Evolutionary conservation across 2,888 invertebrate genomes (phyloP).

Genomic region (Scaeva pyrastri): DNA sequence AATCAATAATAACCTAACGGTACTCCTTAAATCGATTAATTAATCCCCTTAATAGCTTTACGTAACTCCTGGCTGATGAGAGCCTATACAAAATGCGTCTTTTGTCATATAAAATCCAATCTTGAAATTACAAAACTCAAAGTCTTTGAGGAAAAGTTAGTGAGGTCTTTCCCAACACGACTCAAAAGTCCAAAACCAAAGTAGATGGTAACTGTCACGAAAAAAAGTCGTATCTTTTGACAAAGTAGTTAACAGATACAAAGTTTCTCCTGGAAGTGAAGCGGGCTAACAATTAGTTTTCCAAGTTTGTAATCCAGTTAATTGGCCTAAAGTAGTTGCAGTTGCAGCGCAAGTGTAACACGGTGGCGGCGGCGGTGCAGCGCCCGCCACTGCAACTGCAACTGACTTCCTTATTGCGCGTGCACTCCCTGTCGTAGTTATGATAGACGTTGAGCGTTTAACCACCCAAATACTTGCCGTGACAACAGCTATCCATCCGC

Average conservation of each 20-base stretch:
- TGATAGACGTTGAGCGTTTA: neutral
- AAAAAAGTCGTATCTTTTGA: neutral
- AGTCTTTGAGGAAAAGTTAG: neutral
- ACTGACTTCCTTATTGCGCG: constrained; percentile 65
- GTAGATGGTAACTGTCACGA: neutral
- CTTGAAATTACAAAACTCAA: neutral
- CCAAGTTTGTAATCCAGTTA: constrained; percentile 69
- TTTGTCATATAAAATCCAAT: constrained; percentile 6
- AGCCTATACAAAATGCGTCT: constrained; percentile 4
- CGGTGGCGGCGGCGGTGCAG: no score
- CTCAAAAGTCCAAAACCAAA: neutral
- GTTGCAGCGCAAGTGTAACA: constrained; percentile 54
- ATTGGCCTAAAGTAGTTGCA: constrained; percentile 47
- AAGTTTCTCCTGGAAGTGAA: constrained; percentile 61
- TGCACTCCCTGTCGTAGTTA: constrained; percentile 39
- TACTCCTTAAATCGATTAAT: constrained; percentile 16
- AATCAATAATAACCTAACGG: constrained; percentile 10
- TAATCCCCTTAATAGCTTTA: constrained; percentile 23
- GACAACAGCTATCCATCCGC: constrained; percentile 56
- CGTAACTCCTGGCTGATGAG: neutral
- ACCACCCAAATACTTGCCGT: constrained; percentile 63
- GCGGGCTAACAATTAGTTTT: constrained; percentile 29
- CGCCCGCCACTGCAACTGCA: constrained; percentile 13
- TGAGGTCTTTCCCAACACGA: no score
- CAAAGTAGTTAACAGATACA: neutral